Base-by-base conservation (phyloP, 2,113 vertebrate species). In the Opisthocomus hoazin region DNA sequence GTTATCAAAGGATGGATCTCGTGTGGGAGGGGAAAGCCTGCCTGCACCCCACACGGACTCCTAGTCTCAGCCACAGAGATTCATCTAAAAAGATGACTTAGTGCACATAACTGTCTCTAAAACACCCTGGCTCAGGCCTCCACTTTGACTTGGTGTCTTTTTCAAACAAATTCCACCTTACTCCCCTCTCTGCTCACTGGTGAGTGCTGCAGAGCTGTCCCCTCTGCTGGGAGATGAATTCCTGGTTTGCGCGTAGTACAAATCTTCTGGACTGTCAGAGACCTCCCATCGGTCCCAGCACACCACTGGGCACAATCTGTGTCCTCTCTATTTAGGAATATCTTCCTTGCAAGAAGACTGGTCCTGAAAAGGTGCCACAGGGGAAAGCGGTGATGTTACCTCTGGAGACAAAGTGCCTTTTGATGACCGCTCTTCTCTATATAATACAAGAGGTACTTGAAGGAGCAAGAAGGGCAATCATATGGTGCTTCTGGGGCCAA, bases 11-110 rank as follows among this genome's bases (percentile, higher is more conserved):
- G 45, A 60, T 91, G 29, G 58, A 74, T 95, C 84, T 88, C 41
- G 87, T 96, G 95, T 97, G 39, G 95, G 96, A 94, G 96, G 95
- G 94, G 94, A n/a, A 97, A 95, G 93, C 94, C 95, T 93, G 82
- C 75, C 78, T 94, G 92, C 41, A 50, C 88, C 82, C 56, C 37
- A 45, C 39, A 11, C 81, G 54, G 63, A n/a, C 58, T 96, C 57
- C 46, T 76, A 34, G 30, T 85, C 81, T 85, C 36, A 6, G 85
- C 75, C 75, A 83, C 93, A 86, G 87, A 60, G 36, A 56, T 71
- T 80, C 22, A 26, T 64, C 53, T 70, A n/a, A 71, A 36, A 51
- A 84, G 53, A 71, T 57, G 57, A 71, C 36, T 87, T 80, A 9
- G 51, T 61, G 77, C 78, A 75, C 27, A 6, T 36, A 84, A 65